Conservation (phyloP, 2,113 vertebrate species). For the Hirundichthys speculiger region DNA sequence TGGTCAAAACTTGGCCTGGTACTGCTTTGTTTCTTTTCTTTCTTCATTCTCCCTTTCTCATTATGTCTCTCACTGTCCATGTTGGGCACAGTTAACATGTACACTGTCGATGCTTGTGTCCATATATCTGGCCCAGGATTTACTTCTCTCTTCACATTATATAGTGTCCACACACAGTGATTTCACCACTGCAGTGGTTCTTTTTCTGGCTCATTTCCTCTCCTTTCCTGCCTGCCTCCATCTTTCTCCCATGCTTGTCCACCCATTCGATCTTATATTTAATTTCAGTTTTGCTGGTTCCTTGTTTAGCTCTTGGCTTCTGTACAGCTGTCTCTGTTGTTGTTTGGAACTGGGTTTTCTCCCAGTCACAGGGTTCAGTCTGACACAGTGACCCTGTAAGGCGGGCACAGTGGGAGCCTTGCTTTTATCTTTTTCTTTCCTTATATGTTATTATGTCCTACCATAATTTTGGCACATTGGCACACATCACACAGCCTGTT, state of each 20-base stretch:
- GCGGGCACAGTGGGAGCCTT: not conserved
- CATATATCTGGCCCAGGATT: slow-evolving; percentile 33
- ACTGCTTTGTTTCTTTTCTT: slow-evolving; percentile 21
- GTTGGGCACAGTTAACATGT: slow-evolving; percentile 44
- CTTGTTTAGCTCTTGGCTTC: slow-evolving; percentile 63
- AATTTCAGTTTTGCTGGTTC: slow-evolving; percentile 64
- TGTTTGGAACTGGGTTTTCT: slow-evolving; percentile 37
- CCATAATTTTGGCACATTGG: slow-evolving; percentile 21
- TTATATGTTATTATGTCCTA: slow-evolving; percentile 13
- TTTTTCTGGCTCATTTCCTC: slow-evolving; percentile 41
- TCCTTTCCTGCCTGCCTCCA: not conserved
- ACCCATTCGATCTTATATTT: slow-evolving; percentile 57
- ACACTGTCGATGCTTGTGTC: slow-evolving; percentile 32
- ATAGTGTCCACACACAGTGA: slow-evolving; percentile 50
- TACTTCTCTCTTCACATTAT: slow-evolving; percentile 46
- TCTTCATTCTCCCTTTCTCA: slow-evolving; percentile 26
- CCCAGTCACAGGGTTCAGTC: slow-evolving; percentile 54
- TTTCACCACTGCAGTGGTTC: slow-evolving; percentile 48
- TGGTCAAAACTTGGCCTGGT: slow-evolving; percentile 52
- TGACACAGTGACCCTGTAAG: slow-evolving; percentile 45
- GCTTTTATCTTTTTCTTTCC: slow-evolving; percentile 8
- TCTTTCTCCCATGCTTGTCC: slow-evolving; percentile 21
- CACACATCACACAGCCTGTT: not conserved
- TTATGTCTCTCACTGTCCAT: slow-evolving; percentile 45
- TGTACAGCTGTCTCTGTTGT: slow-evolving; percentile 32